Evolutionary conservation across 2,113 vertebrate species (phyloP).

Genomic region (Miniopterus natalensis): DNA sequence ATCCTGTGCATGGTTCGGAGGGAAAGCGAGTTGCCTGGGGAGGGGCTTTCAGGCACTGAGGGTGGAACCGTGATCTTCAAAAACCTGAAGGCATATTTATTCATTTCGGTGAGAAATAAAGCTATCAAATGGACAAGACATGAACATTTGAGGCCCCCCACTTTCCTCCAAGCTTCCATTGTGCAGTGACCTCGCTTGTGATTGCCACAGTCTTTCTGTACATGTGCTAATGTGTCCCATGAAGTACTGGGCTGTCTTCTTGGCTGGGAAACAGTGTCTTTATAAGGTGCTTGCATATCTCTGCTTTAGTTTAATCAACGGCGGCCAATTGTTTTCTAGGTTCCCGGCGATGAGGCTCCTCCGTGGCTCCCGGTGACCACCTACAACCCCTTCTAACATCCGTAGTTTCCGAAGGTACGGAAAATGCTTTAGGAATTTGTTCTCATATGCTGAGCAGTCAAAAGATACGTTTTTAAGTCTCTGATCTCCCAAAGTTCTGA

Average conservation of each 20-base stretch:
- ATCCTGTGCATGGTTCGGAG: background rate
- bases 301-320: background rate
- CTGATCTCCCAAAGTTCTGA: background rate
- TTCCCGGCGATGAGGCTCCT: background rate
- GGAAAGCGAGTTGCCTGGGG: background rate
- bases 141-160: background rate
- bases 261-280: background rate
- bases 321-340: background rate
- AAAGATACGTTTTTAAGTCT: background rate
- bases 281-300: background rate
- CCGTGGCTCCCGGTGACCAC: background rate
- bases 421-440: conserved; percentile 19
- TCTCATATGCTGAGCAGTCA: background rate
- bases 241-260: background rate
- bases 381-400: background rate
- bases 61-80: background rate
- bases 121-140: background rate
- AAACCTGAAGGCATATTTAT: background rate
- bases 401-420: conserved; percentile 26
- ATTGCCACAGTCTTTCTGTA: background rate
- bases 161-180: background rate
- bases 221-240: background rate
- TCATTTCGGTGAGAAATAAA: background rate
- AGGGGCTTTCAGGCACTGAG: background rate
- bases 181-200: background rate